Evolutionary conservation across 2,113 vertebrate genomes (phyloP).

Genomic region (Apodemus sylvaticus): DNA sequence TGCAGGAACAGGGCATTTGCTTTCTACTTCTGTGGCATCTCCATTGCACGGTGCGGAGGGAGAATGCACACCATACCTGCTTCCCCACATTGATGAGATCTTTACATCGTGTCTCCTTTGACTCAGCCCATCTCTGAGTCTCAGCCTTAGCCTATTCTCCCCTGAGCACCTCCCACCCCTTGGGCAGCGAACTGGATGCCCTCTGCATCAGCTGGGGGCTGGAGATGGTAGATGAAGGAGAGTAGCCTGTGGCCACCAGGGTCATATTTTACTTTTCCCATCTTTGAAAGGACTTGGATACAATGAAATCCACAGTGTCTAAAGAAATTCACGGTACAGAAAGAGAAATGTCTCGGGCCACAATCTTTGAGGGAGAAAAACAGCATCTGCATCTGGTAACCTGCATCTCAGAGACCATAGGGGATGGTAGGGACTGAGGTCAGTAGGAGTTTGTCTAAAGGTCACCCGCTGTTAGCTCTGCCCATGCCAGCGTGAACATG

Average conservation of each 20-base stretch:
- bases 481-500: background rate
- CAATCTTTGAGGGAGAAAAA: background rate
- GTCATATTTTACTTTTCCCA: background rate
- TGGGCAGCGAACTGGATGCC: background rate
- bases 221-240: background rate
- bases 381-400: background rate
- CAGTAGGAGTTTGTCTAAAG: background rate
- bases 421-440: background rate
- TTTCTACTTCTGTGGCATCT: too few species aligned
- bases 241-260: background rate
- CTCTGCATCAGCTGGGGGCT: fast-evolving
- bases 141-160: background rate
- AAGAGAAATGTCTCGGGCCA: background rate
- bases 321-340: background rate
- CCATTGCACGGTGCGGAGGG: background rate
- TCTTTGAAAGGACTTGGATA: background rate
- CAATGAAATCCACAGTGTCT: background rate
- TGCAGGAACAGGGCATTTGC: background rate
- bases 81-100: background rate
- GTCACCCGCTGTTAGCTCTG: background rate
- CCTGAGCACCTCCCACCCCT: background rate
- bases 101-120: background rate
- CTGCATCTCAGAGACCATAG: background rate
- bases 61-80: background rate
- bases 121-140: background rate